Conservation (phyloP, 2,113 vertebrate genomes). For the Phaetusa simplex region DNA sequence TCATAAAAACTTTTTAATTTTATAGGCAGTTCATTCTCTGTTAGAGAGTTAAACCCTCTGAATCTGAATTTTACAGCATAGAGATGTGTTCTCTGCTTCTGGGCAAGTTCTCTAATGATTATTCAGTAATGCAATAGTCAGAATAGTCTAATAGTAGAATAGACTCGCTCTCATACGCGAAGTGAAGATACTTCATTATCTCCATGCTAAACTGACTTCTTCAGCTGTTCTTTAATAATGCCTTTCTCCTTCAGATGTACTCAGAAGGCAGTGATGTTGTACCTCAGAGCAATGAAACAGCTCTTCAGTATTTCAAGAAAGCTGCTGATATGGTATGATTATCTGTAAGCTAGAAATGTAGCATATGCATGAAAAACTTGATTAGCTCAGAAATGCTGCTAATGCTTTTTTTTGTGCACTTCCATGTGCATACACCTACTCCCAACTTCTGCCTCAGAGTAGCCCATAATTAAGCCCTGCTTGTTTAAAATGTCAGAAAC, state of each 20-base stretch:
- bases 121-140: not conserved
- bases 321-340: conserved; percentile 92
- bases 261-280: conserved; percentile 94
- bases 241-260: conserved; percentile 87
- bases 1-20: not conserved
- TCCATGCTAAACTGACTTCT: not conserved
- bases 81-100: not conserved
- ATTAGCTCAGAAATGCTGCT: not conserved
- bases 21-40: not conserved
- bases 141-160: not conserved
- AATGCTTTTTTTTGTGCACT: not conserved
- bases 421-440: not conserved
- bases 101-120: not conserved
- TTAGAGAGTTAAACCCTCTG: not conserved
- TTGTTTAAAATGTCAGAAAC: not conserved
- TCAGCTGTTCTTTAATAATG: not conserved
- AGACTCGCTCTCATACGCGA: not conserved
- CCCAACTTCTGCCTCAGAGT: not conserved
- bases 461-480: not conserved
- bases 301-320: conserved; percentile 96
- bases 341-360: not conserved
- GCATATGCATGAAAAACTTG: not conserved
- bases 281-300: conserved; percentile 95
- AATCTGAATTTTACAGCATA: not conserved
- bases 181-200: not conserved